These are phyloP conservation scores for Eulemur macaco DNA, from an alignment of 2,113 vertebrate genomes.

Conservation along the genomic window DNA sequence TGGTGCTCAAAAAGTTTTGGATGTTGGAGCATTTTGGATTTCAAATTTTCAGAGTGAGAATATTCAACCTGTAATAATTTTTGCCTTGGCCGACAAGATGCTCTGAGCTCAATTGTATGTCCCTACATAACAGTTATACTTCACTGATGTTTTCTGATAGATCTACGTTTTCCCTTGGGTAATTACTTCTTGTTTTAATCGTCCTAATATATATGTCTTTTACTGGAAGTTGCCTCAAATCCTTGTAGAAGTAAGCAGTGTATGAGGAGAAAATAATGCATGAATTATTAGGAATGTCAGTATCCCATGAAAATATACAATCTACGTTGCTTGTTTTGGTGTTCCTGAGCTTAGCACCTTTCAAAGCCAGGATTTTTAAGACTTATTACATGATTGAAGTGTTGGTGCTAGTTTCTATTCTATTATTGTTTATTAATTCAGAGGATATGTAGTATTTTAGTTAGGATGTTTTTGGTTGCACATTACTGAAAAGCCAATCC, in stretches of 20 bases:
- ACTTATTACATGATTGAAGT: background rate
- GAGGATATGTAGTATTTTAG: background rate
- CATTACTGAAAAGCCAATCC: background rate
- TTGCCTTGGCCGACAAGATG: background rate
- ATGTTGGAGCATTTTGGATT: background rate
- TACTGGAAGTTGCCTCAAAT: background rate
- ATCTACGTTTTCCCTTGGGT: background rate
- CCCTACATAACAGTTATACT: background rate
- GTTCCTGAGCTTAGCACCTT: background rate
- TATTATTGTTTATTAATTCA: background rate
- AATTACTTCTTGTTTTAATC: background rate
- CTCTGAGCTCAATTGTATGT: background rate
- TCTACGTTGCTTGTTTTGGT: background rate
- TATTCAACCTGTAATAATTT: background rate
- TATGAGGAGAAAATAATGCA: background rate
- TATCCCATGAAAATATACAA: background rate
- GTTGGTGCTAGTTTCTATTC: background rate
- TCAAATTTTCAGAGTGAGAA: background rate
- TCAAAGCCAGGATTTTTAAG: conserved; percentile 17
- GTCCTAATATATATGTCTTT: background rate
- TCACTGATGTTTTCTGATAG: conserved; percentile 21
- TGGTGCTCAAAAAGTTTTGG: background rate
- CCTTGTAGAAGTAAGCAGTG: background rate
- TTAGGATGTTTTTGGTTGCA: background rate
- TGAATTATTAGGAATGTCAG: background rate